Conservation (phyloP, 2,113 vertebrate genomes). For the Antechinus stuartii region DNA sequence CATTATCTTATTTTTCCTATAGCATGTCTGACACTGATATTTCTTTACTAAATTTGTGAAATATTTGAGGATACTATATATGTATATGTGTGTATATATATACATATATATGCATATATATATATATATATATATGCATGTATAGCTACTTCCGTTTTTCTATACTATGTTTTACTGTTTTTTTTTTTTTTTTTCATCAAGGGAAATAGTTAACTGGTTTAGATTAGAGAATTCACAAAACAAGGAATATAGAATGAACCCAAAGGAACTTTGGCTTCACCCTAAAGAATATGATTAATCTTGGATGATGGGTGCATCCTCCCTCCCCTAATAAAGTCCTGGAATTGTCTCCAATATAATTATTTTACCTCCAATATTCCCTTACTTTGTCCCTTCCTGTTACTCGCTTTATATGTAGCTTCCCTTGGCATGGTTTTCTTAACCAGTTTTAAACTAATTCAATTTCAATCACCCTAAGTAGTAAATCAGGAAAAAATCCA, state of each 20-base stretch:
- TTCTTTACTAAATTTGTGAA: neutral
- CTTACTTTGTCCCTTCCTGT: neutral
- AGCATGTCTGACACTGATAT: neutral
- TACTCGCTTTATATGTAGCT: neutral
- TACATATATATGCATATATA: neutral
- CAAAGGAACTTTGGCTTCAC: neutral
- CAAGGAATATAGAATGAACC: neutral
- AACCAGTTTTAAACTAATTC: neutral
- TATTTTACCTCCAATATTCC: neutral
- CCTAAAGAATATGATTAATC: neutral
- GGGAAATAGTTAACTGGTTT: neutral
- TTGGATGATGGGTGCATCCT: neutral
- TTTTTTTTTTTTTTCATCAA: neutral
- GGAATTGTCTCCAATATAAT: neutral
- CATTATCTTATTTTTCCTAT: neutral
- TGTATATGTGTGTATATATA: neutral
- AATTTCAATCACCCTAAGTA: neutral
- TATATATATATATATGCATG: neutral
- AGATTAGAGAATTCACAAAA: neutral
- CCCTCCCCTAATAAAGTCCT: neutral
- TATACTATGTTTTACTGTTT: neutral
- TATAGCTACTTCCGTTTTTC: neutral
- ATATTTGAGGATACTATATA: neutral
- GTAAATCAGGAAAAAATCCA: neutral
- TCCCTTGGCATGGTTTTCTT: neutral